Base-by-base conservation (phyloP, 2,888 invertebrate genomes). In the Patella pellucida region DNA sequence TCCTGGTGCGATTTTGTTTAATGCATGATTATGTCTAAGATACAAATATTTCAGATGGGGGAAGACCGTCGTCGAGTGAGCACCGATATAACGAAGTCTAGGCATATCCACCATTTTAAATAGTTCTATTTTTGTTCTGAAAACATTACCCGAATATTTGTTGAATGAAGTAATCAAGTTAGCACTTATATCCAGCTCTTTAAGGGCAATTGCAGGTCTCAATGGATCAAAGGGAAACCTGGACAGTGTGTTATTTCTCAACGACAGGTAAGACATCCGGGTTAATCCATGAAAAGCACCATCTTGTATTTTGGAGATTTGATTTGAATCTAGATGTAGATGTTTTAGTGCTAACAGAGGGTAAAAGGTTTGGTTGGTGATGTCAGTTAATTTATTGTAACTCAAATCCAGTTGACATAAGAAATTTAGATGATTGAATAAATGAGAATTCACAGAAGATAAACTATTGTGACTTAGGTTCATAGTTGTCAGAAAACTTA, bases 241-340 rank as follows among this genome's bases (percentile, higher is more conserved):
- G 19, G 52, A 52, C 62, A 78, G 67, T 52, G 67, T 51, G 72
- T 78, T 78, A 14, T 69, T 54, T 68, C 74, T 68, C n/a, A 78
- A 41, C 19, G 76, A 74, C 68, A 78, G 54, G 14, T 41, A 52
- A 31, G 74, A 67, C 52, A 78, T 69, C 23, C 72, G 56, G 12
- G 15, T 31, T 68, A 78, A 72, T 7, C 74, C 76, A 11, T 69
- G 72, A 52, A 78, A 19, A 1, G 78, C 73, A 2, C 68, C 23
- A 3, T 52, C 69, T 15, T 71, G 76, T 1, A 78, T 15, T 12
- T 14, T 4, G 16, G 50, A 52, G 31, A 78, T 27, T 56, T 67
- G 51, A 68, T 76, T 76, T n/a, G 51, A 56, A 31, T 71, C 71
- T 15, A 78, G 71, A 52, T 72, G 54, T 9, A 78, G 52, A 15